Evolutionary conservation across 30 jellyfish, hydroid and myxozoan species (phyloP), one percentile per base, ranked within the genome.

Genomic region (Cassiopea andromeda): DNA sequence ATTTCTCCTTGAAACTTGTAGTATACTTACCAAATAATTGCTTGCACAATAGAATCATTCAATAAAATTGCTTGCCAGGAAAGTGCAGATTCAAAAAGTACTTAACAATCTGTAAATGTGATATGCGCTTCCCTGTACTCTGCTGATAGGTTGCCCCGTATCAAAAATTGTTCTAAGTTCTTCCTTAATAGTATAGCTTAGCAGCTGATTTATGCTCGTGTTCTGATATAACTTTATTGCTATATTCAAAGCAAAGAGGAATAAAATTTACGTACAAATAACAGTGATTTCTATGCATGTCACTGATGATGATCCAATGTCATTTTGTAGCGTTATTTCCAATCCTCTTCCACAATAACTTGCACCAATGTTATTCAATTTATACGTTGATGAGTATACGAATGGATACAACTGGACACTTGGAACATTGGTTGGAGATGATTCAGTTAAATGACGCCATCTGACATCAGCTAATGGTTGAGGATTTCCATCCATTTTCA

Each of bases 401-500:
- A 38, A 38, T 8, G 81, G 89, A 50, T 64, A 45, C 9, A 44
- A 19, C 15, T 81, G 73, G 57, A 58, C 73, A 27, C 88, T 64
- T 38, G 59, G 58, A 48, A 80, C 78, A 17, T 61, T 59, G 17
- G 1, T 59, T 14, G 75, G 15, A 15, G 57, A 68, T 38, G 57
- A 15, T 1, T 10, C 77, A 75, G 38, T 27, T 18, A 4, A 9
- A 80, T 80, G 88, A 80, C 78, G 78, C 88, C 88, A 80, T 6
- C 43, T 1, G 61, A 81, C 61, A 43, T 13, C 80, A 44, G 89
- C 81, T 44, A 81, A 81, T n/a, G 89, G 81, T 47, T 44, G 47
- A 27, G 89, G 89, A 69, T 60, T 61, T 81, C 81, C 89, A 43
- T 61, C 72, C 89, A 81, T 81, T 15, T 61, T n/a, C 38, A 81